Percentiles rank a stretch among this genome's conserved stretches.
These are phyloP conservation scores for Conopomorpha cramerella DNA, from an alignment of 1,140 invertebrate species.

Conservation along the genomic window DNA sequence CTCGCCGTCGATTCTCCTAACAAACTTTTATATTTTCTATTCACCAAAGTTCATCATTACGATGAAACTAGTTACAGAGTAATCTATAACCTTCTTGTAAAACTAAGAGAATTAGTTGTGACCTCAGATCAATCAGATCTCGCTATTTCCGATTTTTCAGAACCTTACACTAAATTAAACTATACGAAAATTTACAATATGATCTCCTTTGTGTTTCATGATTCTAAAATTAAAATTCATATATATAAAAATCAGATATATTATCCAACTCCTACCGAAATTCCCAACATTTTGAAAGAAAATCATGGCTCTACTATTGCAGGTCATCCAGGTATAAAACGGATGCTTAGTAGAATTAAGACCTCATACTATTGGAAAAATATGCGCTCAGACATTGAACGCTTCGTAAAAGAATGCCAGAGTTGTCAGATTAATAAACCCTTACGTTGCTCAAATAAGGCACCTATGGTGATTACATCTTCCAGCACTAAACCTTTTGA, in stretches of 20 bases:
- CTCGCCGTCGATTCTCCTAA: constrained; percentile 6
- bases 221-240: constrained; percentile 6
- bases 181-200: constrained; percentile 11
- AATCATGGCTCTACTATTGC: constrained; percentile 13
- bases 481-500: constrained; percentile 17
- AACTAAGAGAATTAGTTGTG: constrained; percentile 4
- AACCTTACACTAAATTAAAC: constrained; percentile 2
- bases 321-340: constrained; percentile 15
- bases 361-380: constrained; percentile 22
- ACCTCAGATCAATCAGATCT: background rate
- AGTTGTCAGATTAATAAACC: constrained; percentile 24
- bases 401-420: constrained; percentile 19
- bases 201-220: constrained; percentile 5
- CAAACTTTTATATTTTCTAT: constrained; percentile 16
- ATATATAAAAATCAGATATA: constrained; percentile 4
- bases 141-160: constrained; percentile 6
- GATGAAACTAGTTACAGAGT: constrained; percentile 10
- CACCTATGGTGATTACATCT: constrained; percentile 25
- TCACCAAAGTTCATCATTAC: constrained; percentile 17
- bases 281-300: constrained; percentile 13
- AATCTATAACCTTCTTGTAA: constrained; percentile 13
- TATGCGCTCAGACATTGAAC: constrained; percentile 24
- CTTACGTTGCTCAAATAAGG: constrained; percentile 10
- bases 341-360: constrained; percentile 16
- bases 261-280: constrained; percentile 8